These are phyloP conservation scores for Caenorhabditis imperialis DNA, from an alignment of 2,888 invertebrate species.

Conservation along the genomic window DNA sequence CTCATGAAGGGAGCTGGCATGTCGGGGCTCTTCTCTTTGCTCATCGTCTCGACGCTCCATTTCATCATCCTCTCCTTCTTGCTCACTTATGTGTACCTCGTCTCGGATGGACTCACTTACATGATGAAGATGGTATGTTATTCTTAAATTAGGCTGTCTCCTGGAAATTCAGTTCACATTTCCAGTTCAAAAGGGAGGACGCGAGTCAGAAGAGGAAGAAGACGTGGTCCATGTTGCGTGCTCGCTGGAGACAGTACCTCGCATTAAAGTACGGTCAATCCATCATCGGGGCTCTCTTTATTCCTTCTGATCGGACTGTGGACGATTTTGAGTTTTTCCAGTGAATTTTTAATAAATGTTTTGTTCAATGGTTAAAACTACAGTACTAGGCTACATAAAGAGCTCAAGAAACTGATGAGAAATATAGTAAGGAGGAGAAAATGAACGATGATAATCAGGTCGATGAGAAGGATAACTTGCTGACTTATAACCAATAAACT, in stretches of 20 bases:
- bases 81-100: constrained; percentile 12
- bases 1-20: not conserved
- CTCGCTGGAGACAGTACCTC: constrained; percentile 32
- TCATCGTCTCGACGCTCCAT: constrained; percentile 8
- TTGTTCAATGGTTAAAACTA: no score
- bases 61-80: constrained; percentile 22
- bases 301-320: constrained; percentile 23
- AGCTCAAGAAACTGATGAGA: no score
- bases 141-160: not conserved
- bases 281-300: constrained; percentile 15
- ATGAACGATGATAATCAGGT: no score
- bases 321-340: constrained; percentile 9
- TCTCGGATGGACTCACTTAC: constrained; percentile 22
- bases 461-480: no score
- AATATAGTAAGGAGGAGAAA: no score
- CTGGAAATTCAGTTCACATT: not conserved
- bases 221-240: not conserved
- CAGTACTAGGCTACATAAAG: no score
- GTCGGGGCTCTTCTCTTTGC: not conserved
- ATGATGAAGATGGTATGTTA: constrained; percentile 13
- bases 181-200: constrained; percentile 14
- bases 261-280: constrained; percentile 6
- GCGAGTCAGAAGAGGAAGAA: not conserved
- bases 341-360: no score
- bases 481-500: no score